Base-by-base conservation (phyloP, 2,888 invertebrate species). In the Stomorhina lunata region DNA sequence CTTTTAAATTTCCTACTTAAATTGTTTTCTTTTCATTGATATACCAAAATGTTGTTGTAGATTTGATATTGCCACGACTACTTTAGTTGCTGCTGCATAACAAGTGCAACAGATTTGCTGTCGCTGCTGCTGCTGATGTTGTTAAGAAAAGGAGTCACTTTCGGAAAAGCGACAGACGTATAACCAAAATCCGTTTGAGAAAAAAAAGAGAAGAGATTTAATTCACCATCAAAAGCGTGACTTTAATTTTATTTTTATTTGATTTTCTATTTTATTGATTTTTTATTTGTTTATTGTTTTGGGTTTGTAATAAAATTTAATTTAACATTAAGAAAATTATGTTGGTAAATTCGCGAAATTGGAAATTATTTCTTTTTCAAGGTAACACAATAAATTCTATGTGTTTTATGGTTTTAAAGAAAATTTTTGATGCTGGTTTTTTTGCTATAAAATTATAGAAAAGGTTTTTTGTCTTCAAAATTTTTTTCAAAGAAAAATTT, bases 1-100 rank as follows among this genome's bases (percentile, higher is more conserved):
- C 79, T 75, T 82, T 81, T 73, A 73, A 73, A 81, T 81, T 81
- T 76, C 71, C 82, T 76, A 82, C 66, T 79, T 79, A 82, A 82
- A 82, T 82, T 79, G 81, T 78, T 73, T 77, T 81, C 48, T 37
- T 50, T 71, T 43, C 53, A 17, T 48, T 63, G 29, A 50, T 29
- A 12, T 15, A 9, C 32, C 17, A 32, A 27, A 17, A 20, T 17
- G 4, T 57, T 22, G 7, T 20, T 12, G 40, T 32, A 61, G 73
- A 71, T 66, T 72, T 45, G 34, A 50, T 80, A 66, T 72, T 80
- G 66, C 50, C 57, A 63, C 72, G 57, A 81, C 72, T 68, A 72
- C 59, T 53, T 66, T 34, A 50, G 68, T 66, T 61, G 50, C 71
- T 61, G 50, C 71, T 50, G 73, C 72, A 50, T 72, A 77, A 83